Percentiles rank a stretch among this genome's conserved stretches.
phyloP scores from a whole-genome alignment of 2,797 vertebrate genomes.

The Salarias fasciatus region DNA sequence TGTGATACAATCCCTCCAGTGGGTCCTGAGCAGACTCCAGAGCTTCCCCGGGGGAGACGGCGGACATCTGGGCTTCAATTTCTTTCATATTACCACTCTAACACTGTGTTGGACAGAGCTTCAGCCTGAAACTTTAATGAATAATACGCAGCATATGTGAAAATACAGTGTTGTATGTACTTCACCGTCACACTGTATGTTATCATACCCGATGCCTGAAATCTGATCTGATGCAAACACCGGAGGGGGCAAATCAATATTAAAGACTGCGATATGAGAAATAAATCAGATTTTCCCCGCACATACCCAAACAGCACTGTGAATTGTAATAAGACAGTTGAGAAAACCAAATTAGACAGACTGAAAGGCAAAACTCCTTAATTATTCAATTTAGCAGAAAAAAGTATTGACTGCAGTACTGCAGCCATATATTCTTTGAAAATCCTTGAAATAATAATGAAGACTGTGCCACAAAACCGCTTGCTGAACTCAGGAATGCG shows the following conservation, averaged over 20 bases:
- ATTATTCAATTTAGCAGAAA: not conserved
- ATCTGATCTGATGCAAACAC: slow-evolving; percentile 7
- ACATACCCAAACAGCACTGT: not conserved
- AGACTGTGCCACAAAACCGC: not conserved
- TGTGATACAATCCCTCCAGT: too few species aligned
- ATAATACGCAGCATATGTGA: not conserved
- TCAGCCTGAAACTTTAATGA: not conserved
- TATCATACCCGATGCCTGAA: not conserved
- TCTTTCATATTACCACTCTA: too few species aligned
- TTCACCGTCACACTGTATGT: slow-evolving; percentile 4
- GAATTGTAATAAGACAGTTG: not conserved
- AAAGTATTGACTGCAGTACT: not conserved
- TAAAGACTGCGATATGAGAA: not conserved
- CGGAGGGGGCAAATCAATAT: not conserved
- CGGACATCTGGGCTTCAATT: too few species aligned
- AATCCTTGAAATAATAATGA: not conserved
- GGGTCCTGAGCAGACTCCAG: too few species aligned
- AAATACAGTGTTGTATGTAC: not conserved
- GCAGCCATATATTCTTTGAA: not conserved
- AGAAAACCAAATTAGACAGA: not conserved
- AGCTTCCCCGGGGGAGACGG: too few species aligned
- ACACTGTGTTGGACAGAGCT: too few species aligned
- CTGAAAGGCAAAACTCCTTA: slow-evolving; percentile 10
- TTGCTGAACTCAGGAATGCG: not conserved
- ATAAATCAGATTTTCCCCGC: not conserved